phyloP scores from a whole-genome alignment of 2,888 invertebrate genomes.

The Aleiodes leptofemur region DNA sequence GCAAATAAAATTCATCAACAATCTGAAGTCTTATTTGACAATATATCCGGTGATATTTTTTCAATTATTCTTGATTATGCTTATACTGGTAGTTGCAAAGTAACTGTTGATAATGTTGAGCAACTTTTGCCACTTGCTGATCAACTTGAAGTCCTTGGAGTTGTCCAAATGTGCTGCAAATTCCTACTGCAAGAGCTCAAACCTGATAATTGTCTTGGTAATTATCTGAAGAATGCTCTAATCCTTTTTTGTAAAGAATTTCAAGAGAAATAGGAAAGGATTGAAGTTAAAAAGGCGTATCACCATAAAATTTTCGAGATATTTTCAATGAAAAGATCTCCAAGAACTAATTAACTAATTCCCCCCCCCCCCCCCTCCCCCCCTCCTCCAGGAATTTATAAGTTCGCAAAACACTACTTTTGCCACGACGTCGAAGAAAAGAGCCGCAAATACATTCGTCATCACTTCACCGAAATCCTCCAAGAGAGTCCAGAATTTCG shows the following conservation, averaged over 20 bases:
- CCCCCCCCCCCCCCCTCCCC: not conserved
- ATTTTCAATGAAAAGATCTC: too few species aligned
- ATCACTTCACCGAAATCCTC: conserved; percentile 80
- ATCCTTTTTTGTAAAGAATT: too few species aligned
- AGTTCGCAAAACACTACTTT: conserved; percentile 83
- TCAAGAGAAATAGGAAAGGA: too few species aligned
- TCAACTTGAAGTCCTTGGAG: conserved; percentile 84
- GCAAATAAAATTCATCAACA: conserved; percentile 77
- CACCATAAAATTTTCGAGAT: too few species aligned
- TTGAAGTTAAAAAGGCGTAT: too few species aligned
- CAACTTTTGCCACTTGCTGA: conserved; percentile 83
- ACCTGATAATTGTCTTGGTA: conserved; percentile 82
- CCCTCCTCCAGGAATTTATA: conserved; percentile 77
- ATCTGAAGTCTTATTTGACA: conserved; percentile 79
- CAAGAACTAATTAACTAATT: too few species aligned
- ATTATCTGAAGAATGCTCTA: not conserved
- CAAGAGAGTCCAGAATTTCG: conserved; percentile 82
- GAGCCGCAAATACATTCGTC: conserved; percentile 79
- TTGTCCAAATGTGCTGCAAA: conserved; percentile 83
- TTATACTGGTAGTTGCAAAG: conserved; percentile 82
- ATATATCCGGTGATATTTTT: conserved; percentile 79
- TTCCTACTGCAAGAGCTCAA: conserved; percentile 81
- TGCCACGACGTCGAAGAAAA: conserved; percentile 82
- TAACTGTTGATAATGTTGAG: conserved; percentile 83
- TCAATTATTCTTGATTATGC: conserved; percentile 84